Conservation (phyloP, 2,797 vertebrate species). For the Protonibea diacanthus region DNA sequence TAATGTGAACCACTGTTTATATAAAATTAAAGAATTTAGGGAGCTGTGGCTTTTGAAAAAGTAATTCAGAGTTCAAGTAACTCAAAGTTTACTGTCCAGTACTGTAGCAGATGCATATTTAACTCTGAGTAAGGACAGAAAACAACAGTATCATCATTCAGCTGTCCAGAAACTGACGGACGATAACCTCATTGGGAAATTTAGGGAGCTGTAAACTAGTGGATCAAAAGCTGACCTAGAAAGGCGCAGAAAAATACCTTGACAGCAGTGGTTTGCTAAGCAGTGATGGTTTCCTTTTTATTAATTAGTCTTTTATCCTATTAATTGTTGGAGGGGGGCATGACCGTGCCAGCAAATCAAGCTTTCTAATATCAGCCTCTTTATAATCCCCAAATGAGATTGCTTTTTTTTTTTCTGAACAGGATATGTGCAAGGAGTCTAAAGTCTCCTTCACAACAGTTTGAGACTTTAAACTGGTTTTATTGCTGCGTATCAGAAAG, state of each 20-base stretch:
- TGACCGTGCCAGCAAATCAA: neutral
- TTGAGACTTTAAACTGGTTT: slow-evolving; percentile 63
- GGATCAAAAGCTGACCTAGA: slow-evolving; percentile 2
- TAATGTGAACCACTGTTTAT: neutral
- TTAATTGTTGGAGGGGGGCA: neutral
- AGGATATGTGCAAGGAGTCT: neutral
- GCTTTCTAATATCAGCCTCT: neutral
- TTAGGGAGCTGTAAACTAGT: neutral
- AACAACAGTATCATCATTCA: slow-evolving; percentile 14
- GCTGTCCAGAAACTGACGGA: neutral
- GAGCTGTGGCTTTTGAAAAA: neutral
- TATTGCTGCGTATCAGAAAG: slow-evolving; percentile 55
- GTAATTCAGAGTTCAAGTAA: too few relatives aligned
- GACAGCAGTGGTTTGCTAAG: neutral
- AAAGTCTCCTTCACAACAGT: slow-evolving; percentile 18
- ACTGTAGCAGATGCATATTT: neutral
- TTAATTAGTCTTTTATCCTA: neutral
- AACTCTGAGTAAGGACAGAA: slow-evolving; percentile 19
- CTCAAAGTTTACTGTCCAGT: neutral
- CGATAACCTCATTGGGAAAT: slow-evolving; percentile 23
- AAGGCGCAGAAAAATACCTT: neutral
- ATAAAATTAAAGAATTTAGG: too few relatives aligned
- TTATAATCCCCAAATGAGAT: neutral
- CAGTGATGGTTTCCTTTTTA: slow-evolving; percentile 10
- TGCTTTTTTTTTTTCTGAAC: neutral